Base-by-base conservation (phyloP, 2,113 vertebrate genomes). In the Phalacrocorax carbo region DNA sequence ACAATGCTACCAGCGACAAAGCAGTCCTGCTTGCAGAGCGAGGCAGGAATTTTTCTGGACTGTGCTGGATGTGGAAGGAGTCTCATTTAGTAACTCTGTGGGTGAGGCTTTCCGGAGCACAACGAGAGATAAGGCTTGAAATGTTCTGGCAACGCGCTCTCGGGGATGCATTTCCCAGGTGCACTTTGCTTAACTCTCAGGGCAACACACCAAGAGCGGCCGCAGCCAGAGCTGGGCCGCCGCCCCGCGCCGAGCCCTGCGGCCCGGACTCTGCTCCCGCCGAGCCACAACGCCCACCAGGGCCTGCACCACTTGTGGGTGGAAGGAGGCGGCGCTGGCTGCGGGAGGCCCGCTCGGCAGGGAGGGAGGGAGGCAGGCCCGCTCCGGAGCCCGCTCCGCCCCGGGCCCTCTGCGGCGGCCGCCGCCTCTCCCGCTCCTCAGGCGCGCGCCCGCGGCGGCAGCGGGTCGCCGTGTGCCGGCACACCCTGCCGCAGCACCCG, bases 161-260 rank as follows among this genome's bases (percentile, higher is more conserved):
- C 4, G 8, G 21, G n/a, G 8, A 2, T 7, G 0, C 20, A 1
- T 25, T 42, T 16, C 68, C 13, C 80, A 27, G 73, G 48, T 20
- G 46, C 46, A 1, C 38, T 19, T 4, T 1, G 25, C 14, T 4
- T 1, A 32, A 15, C 40, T 1, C 55, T 29, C 42, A 6, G 15
- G 36, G 22, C 49, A 61, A 54, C 0, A 36, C 42, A 42, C 26
- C 21, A 4, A 5, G 10, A 8, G 5, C 15, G 19, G 7, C 81
- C 3, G 44, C n/a, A 3, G 49, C 42, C 57, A 19, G 6, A 2
- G 6, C 57, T 1, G 11, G 38, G 58, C 57, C 18, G 2, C 40
- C 15, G 76, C 58, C 48, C 25, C 12, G 3, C 46, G 25, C 2
- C n/a, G 5, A 25, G 36, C 36, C 54, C 66, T 64, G 57, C 40